A percentile compares a stretch with the other conserved stretches of the same genome.
These are phyloP conservation scores for Prionace glauca DNA, from an alignment of 2,797 vertebrate genomes.

Conservation along the genomic window DNA sequence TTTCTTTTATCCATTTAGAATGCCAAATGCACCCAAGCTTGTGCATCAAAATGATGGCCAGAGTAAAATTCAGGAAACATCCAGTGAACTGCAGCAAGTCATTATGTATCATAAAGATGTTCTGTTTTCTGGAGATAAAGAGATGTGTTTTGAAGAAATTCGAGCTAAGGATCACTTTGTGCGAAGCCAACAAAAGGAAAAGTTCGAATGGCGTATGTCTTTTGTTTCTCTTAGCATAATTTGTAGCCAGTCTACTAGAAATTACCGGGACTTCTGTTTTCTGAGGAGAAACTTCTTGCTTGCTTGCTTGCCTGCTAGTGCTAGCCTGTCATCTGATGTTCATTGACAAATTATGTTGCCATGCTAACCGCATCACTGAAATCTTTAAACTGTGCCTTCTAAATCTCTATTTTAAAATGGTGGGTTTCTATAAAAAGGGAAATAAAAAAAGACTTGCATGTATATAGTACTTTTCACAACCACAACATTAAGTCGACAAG, in stretches of 20 bases:
- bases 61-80: not conserved
- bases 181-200: constrained; percentile 55
- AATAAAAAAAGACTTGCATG: not conserved
- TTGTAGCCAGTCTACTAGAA: not conserved
- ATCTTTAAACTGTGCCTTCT: not conserved
- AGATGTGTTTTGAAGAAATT: constrained; percentile 70
- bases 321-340: not conserved
- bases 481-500: no score
- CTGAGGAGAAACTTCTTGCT: not conserved
- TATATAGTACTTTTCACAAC: not conserved
- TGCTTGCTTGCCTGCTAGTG: not conserved
- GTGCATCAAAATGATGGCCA: constrained; percentile 38
- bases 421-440: not conserved
- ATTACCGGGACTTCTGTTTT: not conserved
- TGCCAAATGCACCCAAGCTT: constrained; percentile 57
- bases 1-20: not conserved
- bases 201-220: constrained; percentile 57
- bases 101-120: constrained; percentile 65
- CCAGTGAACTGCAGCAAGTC: constrained; percentile 47
- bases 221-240: not conserved
- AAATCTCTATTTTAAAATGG: not conserved
- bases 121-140: constrained; percentile 66
- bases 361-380: not conserved
- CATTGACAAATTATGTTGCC: not conserved
- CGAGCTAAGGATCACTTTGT: constrained; percentile 58